Conservation (phyloP, 2,113 vertebrate species). For the Trachemys scripta region DNA sequence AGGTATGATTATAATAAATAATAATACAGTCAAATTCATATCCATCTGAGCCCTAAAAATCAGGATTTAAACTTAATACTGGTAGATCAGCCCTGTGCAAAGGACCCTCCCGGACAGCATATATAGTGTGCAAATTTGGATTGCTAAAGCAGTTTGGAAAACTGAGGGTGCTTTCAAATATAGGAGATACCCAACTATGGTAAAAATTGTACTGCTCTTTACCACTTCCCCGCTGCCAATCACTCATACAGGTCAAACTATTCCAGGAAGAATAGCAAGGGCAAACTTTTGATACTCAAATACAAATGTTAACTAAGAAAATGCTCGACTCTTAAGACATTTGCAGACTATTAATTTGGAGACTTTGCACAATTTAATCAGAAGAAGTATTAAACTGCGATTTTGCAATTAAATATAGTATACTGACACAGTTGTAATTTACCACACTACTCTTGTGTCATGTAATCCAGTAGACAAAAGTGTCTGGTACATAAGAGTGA, state of each 20-base stretch:
- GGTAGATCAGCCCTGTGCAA: neutral
- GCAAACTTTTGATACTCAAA: neutral
- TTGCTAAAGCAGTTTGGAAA: neutral
- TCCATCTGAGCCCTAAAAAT: neutral
- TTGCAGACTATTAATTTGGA: slow-evolving; percentile 56
- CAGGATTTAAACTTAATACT: neutral
- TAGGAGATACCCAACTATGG: neutral
- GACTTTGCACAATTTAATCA: slow-evolving; percentile 58
- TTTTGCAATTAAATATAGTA: slow-evolving; percentile 63
- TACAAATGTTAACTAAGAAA: slow-evolving; percentile 17
- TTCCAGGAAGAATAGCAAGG: neutral
- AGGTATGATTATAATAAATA: neutral
- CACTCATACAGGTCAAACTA: neutral
- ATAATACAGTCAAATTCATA: neutral
- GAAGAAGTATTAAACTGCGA: slow-evolving; percentile 53
- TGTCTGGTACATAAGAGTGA: slow-evolving; percentile 21
- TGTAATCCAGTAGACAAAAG: slow-evolving; percentile 40
- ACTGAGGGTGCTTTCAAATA: neutral
- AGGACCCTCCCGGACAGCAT: neutral
- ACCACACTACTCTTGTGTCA: slow-evolving; percentile 13
- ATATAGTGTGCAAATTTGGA: neutral
- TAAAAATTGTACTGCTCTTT: neutral
- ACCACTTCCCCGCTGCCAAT: neutral
- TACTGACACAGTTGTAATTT: slow-evolving; percentile 43
- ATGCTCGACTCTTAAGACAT: slow-evolving; percentile 17